These are phyloP conservation scores for Orbicella faveolata DNA, from an alignment of 64 coral and sea anemone species.

Conservation along the genomic window DNA sequence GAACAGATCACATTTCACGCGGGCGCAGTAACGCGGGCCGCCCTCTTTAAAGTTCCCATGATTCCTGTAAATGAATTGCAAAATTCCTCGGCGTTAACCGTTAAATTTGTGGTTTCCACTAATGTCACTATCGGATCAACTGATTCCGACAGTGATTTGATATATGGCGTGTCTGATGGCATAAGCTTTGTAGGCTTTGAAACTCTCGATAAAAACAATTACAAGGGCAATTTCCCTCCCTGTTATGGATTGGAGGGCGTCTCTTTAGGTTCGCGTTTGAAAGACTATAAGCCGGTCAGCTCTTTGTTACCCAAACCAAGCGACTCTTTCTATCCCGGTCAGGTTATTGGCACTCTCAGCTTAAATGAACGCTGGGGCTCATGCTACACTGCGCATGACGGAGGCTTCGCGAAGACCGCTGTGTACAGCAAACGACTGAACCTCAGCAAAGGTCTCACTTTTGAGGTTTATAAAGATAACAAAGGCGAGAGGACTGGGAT, in stretches of 20 bases:
- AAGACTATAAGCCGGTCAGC: not conserved
- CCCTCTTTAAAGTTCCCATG: slow-evolving; percentile 4
- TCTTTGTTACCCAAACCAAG: not conserved
- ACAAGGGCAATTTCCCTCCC: not conserved
- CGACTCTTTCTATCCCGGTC: not conserved
- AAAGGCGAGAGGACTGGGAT: not conserved
- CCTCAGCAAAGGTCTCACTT: not conserved
- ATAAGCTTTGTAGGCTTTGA: not conserved
- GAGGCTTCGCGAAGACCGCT: not conserved
- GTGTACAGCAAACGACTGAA: not conserved
- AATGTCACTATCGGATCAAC: slow-evolving; percentile 11
- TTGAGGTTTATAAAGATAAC: not conserved
- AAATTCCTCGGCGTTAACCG: not conserved
- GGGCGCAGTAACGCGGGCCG: not conserved
- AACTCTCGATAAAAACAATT: not conserved
- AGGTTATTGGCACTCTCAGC: not conserved
- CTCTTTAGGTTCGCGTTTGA: not conserved
- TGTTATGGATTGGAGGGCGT: not conserved
- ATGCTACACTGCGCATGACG: not conserved
- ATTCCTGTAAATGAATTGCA: not conserved
- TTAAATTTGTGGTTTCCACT: not conserved
- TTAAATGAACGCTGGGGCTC: not conserved
- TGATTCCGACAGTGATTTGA: not conserved
- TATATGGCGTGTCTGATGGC: slow-evolving; percentile 18
- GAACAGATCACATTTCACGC: slow-evolving; percentile 9